Conservation (phyloP, 2,113 vertebrate genomes). For the Aspiorhynchus laticeps region DNA sequence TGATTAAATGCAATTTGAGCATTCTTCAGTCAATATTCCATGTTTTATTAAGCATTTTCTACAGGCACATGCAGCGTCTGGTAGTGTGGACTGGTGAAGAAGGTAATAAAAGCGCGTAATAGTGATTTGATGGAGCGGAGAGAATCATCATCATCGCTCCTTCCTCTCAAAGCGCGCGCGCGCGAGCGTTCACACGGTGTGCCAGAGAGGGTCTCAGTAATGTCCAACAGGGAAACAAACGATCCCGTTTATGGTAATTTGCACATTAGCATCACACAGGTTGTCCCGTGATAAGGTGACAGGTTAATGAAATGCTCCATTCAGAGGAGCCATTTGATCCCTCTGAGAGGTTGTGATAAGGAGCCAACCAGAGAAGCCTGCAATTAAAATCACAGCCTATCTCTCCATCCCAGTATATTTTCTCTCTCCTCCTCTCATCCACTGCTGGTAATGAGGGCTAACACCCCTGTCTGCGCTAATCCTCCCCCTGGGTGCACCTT, state of each 20-base stretch:
- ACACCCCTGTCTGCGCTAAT: constrained; percentile 96
- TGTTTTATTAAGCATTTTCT: not conserved
- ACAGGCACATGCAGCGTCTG: not conserved
- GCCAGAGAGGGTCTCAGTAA: constrained; percentile 75
- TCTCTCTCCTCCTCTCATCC: constrained; percentile 93
- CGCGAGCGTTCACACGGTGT: constrained; percentile 48
- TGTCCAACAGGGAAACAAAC: constrained; percentile 88
- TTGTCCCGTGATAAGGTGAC: constrained; percentile 94
- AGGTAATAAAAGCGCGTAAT: constrained; percentile 28
- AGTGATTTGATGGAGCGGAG: constrained; percentile 47
- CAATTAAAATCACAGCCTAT: constrained; percentile 93
- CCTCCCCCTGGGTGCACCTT: constrained; percentile 91
- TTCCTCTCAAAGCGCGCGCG: constrained; percentile 54
- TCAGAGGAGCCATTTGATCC: constrained; percentile 95
- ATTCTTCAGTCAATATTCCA: not conserved
- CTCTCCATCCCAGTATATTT: constrained; percentile 82
- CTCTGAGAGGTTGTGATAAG: constrained; percentile 97
- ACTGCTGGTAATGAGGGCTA: constrained; percentile 99
- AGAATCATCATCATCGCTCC: constrained; percentile 45
- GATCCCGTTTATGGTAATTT: constrained; percentile 94
- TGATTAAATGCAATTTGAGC: not conserved
- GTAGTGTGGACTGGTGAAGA: not conserved
- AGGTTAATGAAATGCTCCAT: constrained; percentile 96
- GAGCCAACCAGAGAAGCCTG: constrained; percentile 93
- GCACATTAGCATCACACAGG: constrained; percentile 93